These are phyloP conservation scores for Drosophila colorata DNA, from an alignment of 2,888 invertebrate species.

Conservation along the genomic window DNA sequence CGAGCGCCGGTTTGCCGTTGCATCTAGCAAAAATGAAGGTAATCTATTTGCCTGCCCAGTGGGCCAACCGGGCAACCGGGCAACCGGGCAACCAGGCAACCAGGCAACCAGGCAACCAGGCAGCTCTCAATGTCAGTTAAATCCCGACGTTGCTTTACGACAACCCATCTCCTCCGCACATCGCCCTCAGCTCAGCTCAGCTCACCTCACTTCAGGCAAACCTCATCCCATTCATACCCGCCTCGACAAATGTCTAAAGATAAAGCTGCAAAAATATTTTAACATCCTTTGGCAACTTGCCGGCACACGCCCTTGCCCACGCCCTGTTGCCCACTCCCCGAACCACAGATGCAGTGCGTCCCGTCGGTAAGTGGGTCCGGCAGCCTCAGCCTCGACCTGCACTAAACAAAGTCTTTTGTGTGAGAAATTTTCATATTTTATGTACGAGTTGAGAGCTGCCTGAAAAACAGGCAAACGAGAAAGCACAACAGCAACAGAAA, in stretches of 20 bases:
- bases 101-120: slow-evolving; percentile 11
- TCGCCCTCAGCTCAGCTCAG: not conserved
- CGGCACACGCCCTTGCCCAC: slow-evolving; percentile 31
- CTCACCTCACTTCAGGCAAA: slow-evolving; percentile 3
- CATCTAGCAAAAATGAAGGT: slow-evolving; percentile 58
- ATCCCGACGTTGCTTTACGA: slow-evolving; percentile 73
- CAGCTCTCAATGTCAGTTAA: slow-evolving; percentile 77
- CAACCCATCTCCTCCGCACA: slow-evolving; percentile 23
- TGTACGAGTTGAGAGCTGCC: slow-evolving; percentile 51
- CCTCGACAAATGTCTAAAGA: slow-evolving; percentile 71
- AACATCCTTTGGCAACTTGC: slow-evolving; percentile 78
- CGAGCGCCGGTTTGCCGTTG: slow-evolving; percentile 2
- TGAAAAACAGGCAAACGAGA: slow-evolving; percentile 18
- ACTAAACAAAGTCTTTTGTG: slow-evolving; percentile 74
- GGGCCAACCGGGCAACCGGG: slow-evolving; percentile 6
- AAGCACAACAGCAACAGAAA: slow-evolving; percentile 19
- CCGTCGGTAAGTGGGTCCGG: slow-evolving; percentile 53
- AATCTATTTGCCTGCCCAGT: slow-evolving; percentile 72
- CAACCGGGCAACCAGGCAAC: slow-evolving; percentile 5
- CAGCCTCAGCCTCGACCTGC: slow-evolving; percentile 59
- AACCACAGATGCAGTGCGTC: slow-evolving; percentile 51
- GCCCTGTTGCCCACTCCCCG: slow-evolving; percentile 13
- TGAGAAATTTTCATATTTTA: slow-evolving; percentile 75
- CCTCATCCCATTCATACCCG: not conserved
- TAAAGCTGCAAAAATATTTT: slow-evolving; percentile 81